Percentiles rank a stretch among this genome's conserved stretches.
These are phyloP conservation scores for Dermolepida albohirtum DNA, from an alignment of 2,888 invertebrate species.

Conservation along the genomic window DNA sequence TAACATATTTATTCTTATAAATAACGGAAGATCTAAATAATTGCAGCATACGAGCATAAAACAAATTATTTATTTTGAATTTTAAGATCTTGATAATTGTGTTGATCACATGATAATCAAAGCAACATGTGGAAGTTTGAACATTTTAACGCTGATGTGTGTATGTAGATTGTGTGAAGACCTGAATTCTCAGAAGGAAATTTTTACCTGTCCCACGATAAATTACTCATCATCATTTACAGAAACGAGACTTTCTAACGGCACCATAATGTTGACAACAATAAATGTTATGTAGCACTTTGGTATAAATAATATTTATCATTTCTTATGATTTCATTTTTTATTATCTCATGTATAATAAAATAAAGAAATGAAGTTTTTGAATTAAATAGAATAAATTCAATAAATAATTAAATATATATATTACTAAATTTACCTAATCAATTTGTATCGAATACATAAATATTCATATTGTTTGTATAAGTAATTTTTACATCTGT, in stretches of 20 bases:
- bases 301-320: background rate
- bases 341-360: background rate
- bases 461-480: conserved; percentile 1
- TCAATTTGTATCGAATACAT: background rate
- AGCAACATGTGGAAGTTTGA: background rate
- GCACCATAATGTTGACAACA: conserved; percentile 12
- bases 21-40: background rate
- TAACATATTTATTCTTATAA: too few species aligned
- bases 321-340: background rate
- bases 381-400: too few species aligned
- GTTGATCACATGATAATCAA: background rate
- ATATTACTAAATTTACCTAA: background rate
- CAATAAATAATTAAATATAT: background rate
- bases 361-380: background rate
- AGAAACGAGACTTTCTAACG: conserved; percentile 29
- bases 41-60: background rate
- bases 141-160: background rate
- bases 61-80: background rate
- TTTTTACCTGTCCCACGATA: conserved; percentile 20
- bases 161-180: background rate
- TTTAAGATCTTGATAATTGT: too few species aligned
- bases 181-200: conserved; percentile 15
- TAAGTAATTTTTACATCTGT: background rate
- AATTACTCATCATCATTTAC: conserved; percentile 30
- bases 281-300: conserved; percentile 12